Percentiles rank a stretch among this genome's conserved stretches.
phyloP scores from a whole-genome alignment of 2,113 vertebrate species.

The Boulengeromyrus knoepffleri region DNA sequence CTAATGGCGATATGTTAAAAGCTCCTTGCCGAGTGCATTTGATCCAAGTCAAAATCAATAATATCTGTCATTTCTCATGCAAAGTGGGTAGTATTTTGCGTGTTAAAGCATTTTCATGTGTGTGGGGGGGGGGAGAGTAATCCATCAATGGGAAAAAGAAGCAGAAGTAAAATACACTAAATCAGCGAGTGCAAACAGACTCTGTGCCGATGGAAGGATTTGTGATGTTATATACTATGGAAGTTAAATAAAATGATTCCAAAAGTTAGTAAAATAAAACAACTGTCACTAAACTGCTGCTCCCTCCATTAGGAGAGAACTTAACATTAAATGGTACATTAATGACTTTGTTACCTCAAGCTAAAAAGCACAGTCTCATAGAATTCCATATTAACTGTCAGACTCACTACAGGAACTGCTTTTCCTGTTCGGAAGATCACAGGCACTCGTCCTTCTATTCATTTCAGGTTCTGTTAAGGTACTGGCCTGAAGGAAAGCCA shows the following conservation, averaged over 20 bases:
- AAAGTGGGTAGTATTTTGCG: background rate
- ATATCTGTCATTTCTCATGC: background rate
- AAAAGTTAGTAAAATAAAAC: background rate
- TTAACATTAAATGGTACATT: background rate
- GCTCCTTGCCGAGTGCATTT: background rate
- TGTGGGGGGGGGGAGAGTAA: background rate
- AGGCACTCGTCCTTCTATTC: background rate
- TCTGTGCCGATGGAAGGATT: background rate
- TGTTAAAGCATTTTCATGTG: background rate
- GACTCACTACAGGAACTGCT: background rate
- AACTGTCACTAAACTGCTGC: background rate
- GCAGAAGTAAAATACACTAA: background rate
- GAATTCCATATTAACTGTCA: background rate
- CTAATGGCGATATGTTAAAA: background rate
- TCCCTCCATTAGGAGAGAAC: background rate
- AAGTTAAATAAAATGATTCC: background rate
- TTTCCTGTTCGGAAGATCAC: background rate
- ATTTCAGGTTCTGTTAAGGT: background rate
- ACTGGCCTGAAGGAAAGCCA: background rate
- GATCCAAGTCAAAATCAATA: slow-evolving; percentile 1
- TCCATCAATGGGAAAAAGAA: background rate
- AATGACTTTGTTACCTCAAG: background rate
- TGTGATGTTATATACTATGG: background rate
- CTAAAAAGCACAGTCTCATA: background rate
- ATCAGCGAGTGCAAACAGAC: background rate